Conservation (phyloP, 1,140 invertebrate species). For the Bombus haemorrhoidalis region DNA sequence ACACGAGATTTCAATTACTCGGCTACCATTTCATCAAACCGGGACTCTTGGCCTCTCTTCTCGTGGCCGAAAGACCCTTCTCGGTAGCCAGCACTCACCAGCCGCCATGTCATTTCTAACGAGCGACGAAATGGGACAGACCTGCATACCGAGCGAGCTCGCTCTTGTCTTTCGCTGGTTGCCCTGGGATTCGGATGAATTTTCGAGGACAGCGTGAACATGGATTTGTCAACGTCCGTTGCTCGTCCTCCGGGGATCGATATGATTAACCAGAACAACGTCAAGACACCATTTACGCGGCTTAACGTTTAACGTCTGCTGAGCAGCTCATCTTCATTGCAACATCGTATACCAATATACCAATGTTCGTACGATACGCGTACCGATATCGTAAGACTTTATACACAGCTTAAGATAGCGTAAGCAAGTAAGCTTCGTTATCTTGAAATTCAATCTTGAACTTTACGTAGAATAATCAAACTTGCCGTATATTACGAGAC, state of each 20-base stretch:
- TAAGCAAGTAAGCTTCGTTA: no score
- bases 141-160: slow-evolving; percentile 56
- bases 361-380: no score
- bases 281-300: neutral
- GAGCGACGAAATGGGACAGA: slow-evolving; percentile 60
- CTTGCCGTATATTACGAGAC: no score
- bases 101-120: slow-evolving; percentile 66
- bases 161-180: slow-evolving; percentile 14
- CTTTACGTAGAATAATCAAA: no score
- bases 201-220: slow-evolving; percentile 20
- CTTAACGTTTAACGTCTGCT: neutral
- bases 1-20: slow-evolving; percentile 80
- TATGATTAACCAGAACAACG: neutral
- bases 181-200: slow-evolving; percentile 38
- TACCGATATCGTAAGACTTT: no score
- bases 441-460: no score
- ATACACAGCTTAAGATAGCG: no score
- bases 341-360: neutral
- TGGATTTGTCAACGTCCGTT: slow-evolving; percentile 35
- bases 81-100: slow-evolving; percentile 22
- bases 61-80: slow-evolving; percentile 50
- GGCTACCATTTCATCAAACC: slow-evolving; percentile 76
- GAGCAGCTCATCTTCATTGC: neutral
- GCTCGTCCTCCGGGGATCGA: neutral
- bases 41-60: slow-evolving; percentile 49